Base-by-base conservation (phyloP, 2,797 vertebrate genomes). In the Cryptoprocta ferox region DNA sequence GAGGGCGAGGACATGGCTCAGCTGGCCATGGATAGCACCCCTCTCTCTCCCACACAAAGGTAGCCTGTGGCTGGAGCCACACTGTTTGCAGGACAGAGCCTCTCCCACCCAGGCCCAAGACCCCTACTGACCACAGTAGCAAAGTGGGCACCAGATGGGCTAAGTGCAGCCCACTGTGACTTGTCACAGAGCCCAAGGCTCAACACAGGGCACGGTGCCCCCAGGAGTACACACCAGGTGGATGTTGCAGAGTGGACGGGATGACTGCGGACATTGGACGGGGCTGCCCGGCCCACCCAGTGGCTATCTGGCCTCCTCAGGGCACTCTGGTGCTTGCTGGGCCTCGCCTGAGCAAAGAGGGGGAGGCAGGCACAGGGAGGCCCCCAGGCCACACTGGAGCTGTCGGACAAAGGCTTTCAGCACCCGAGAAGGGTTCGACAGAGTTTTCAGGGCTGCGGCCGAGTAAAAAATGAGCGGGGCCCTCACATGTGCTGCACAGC, bases 401-500 rank as follows among this genome's bases (percentile, higher is more conserved):
- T 92, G 93, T 73, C 0, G 96, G 96, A 95, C 95, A 93, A 78
- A 92, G 95, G 93, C 92, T 98, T 97, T 98, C 97, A 97, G 97
- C 97, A 93, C 97, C 95, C 73, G 30, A 45, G 28, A 56, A 93
- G 84, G 66, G 71, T 45, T 84, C 56, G 30, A 95, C 89, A 95
- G 95, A 11, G 7, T n/a, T 37, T 78, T 91, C n/a, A 11, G 96
- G 89, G 97, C 92, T 89, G 89, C 3, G 59, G 93, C 83, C 10
- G 37, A 21, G 95, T 97, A 96, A 97, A 91, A 97, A 96, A 96
- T 94, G 97, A 98, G 89, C 76, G 5, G 63, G 73, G 89, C 78
- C 30, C 91, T 89, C 96, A 97, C 97, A 97, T 97, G 96, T 97
- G 97, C 88, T 88, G 75, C 83, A 96, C 98, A 97, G 97, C 95